phyloP scores from a whole-genome alignment of 1,140 invertebrate species.

The Drosophila nigromelanica region DNA sequence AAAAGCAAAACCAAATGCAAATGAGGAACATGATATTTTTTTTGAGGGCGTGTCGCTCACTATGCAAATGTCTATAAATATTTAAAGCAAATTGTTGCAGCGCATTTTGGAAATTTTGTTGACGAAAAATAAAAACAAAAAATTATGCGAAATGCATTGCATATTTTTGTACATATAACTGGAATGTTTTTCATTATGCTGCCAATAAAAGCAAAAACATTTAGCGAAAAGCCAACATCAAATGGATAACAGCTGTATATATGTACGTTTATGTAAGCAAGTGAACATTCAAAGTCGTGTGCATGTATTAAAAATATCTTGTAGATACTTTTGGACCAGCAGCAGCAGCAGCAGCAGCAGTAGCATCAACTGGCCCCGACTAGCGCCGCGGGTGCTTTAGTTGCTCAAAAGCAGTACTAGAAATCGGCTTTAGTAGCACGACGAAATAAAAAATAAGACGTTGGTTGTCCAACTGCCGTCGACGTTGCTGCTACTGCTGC shows the following conservation, averaged over 20 bases:
- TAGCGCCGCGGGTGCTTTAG: constrained; percentile 41
- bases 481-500: constrained; percentile 14
- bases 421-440: constrained; percentile 67
- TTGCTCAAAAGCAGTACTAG: constrained; percentile 52
- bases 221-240: constrained; percentile 49
- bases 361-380: constrained; percentile 19
- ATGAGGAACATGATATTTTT: constrained; percentile 40
- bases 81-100: constrained; percentile 49
- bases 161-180: constrained; percentile 56
- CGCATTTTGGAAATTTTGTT: neutral
- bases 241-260: constrained; percentile 58
- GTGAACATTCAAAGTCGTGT: constrained; percentile 49
- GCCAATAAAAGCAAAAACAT: constrained; percentile 51
- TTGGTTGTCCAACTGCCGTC: constrained; percentile 38
- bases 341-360: constrained; percentile 1
- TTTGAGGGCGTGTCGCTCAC: constrained; percentile 22
- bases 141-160: constrained; percentile 57
- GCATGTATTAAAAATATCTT: constrained; percentile 81
- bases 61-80: constrained; percentile 68
- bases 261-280: constrained; percentile 22
- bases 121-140: constrained; percentile 1
- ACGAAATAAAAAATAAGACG: constrained; percentile 65
- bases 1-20: constrained; percentile 49
- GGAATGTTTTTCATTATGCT: constrained; percentile 72
- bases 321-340: constrained; percentile 64